Conservation (phyloP, 2,797 vertebrate genomes). For the Acomys russatus region DNA sequence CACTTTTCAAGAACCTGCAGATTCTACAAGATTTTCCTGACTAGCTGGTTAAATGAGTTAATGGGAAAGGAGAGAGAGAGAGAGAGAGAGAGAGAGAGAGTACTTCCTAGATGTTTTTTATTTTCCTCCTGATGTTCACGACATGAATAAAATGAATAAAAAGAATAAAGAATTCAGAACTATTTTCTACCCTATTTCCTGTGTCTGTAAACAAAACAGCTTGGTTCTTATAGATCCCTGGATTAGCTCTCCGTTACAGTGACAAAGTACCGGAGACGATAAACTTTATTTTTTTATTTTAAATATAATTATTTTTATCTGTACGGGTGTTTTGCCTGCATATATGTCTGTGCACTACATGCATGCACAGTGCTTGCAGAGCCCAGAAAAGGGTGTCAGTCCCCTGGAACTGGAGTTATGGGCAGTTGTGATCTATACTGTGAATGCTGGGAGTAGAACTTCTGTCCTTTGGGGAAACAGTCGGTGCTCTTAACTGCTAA, state of each 20-base stretch:
- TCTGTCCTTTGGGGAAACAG: no score
- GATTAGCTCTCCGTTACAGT: not conserved
- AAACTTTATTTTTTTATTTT: not conserved
- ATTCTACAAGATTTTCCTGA: conserved; percentile 10
- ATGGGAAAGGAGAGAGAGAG: no score
- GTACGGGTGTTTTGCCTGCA: not conserved
- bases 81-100: not conserved
- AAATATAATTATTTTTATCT: not conserved
- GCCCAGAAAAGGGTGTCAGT: not conserved
- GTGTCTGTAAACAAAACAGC: conserved; percentile 31
- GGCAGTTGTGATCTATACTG: not conserved
- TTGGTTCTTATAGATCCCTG: not conserved
- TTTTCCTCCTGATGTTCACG: not conserved
- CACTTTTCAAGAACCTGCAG: conserved; percentile 13
- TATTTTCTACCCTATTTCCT: conserved; percentile 31
- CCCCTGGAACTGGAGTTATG: not conserved
- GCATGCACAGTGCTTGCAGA: not conserved
- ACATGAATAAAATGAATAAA: not conserved
- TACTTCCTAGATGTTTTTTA: not conserved
- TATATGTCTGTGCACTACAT: not conserved
- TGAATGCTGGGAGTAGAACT: not conserved
- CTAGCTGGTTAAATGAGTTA: conserved; percentile 6
- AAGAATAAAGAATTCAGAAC: not conserved
- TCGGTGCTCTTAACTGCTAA: no score
- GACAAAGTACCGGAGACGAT: not conserved